These are phyloP conservation scores for Yponomeuta plumbellus DNA, from an alignment of 2,888 invertebrate species.

Conservation along the genomic window DNA sequence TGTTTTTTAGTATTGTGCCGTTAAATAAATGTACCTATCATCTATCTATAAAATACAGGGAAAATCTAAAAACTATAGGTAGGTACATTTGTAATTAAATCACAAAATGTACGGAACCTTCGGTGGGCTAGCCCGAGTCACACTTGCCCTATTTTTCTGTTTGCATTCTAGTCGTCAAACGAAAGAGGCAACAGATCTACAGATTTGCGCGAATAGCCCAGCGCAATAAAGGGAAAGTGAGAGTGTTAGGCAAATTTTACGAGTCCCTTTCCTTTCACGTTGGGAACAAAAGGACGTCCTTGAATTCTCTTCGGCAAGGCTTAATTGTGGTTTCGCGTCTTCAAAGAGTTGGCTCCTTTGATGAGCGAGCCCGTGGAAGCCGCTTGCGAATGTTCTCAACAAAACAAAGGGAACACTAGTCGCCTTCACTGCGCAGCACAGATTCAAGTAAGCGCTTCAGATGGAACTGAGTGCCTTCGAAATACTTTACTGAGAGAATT, in stretches of 20 bases:
- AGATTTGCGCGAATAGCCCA: constrained; percentile 45
- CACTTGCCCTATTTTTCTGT: too few relatives aligned
- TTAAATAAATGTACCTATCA: too few relatives aligned
- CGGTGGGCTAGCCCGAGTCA: too few relatives aligned
- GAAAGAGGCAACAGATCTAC: constrained; percentile 40
- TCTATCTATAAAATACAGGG: too few relatives aligned
- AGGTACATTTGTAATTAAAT: too few relatives aligned
- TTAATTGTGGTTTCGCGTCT: constrained; percentile 70
- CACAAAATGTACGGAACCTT: too few relatives aligned
- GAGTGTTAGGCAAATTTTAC: constrained; percentile 51
- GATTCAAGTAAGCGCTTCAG: not conserved
- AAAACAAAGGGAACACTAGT: constrained; percentile 57
- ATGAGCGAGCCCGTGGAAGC: constrained; percentile 37
- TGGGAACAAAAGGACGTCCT: constrained; percentile 59
- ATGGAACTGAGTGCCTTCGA: not conserved
- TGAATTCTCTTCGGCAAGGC: constrained; percentile 65
- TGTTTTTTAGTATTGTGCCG: too few relatives aligned
- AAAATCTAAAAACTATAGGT: too few relatives aligned
- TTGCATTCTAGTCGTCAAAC: constrained; percentile 26
- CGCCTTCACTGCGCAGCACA: constrained; percentile 47
- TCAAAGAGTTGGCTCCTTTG: constrained; percentile 70
- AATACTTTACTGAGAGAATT: not conserved
- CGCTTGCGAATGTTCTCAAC: constrained; percentile 29
- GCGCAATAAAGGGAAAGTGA: constrained; percentile 56
- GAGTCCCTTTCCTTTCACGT: constrained; percentile 59